Conservation (phyloP, 2,888 invertebrate genomes). For the Eilema griseolum region DNA sequence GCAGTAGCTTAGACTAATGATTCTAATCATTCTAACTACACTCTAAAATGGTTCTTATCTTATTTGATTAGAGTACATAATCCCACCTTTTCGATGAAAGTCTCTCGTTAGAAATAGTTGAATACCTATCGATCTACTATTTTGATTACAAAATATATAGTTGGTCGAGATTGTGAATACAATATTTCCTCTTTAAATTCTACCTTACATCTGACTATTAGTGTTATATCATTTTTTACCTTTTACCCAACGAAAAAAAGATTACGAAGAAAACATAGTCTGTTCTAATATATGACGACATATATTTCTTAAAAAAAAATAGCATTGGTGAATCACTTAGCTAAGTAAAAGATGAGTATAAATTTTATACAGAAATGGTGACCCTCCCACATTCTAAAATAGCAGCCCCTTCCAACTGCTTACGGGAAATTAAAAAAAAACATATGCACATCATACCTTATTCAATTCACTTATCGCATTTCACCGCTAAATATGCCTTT, state of each 20-base stretch:
- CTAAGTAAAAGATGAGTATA: background rate
- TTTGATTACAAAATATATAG: constrained; percentile 12
- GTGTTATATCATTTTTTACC: background rate
- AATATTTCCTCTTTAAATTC: background rate
- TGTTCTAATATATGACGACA: background rate
- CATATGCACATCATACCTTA: background rate
- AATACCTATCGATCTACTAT: constrained; percentile 18
- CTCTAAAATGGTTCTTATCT: background rate
- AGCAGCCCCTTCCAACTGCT: background rate
- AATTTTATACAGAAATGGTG: background rate
- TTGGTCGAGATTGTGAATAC: constrained; percentile 50
- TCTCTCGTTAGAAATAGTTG: background rate
- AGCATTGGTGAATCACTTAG: background rate
- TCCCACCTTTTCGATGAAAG: background rate
- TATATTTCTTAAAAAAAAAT: background rate
- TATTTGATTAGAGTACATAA: background rate
- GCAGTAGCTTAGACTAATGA: background rate
- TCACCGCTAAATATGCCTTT: too few species aligned
- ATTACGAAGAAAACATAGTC: background rate
- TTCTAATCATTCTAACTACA: background rate
- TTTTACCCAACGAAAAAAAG: background rate
- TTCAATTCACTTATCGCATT: background rate
- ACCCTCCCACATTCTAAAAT: background rate
- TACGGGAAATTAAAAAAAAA: background rate
- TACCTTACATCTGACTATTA: background rate